Evolutionary conservation across 2,113 vertebrate genomes (phyloP).

Genomic region (Empidonax traillii): DNA sequence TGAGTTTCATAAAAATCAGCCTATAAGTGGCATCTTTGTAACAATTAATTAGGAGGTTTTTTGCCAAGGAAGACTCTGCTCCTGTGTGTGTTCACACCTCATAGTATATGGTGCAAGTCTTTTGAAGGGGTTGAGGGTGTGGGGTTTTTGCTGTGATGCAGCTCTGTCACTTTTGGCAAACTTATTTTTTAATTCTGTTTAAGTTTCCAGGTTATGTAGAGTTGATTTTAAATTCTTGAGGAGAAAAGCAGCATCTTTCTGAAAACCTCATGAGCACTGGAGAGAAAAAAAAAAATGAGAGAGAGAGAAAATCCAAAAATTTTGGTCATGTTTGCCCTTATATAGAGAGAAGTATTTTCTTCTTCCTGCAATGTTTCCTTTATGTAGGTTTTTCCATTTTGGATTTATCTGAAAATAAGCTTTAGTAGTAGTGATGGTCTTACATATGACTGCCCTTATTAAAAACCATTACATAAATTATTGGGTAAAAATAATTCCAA

Average conservation of each 20-base stretch:
- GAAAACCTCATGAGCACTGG: not conserved
- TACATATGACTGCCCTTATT: not conserved
- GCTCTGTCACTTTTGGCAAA: not conserved
- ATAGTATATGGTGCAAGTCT: not conserved
- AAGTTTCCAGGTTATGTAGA: not conserved
- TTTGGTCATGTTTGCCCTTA: not conserved
- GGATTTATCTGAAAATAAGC: not conserved
- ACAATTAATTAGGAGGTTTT: not conserved
- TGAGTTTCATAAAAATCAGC: not conserved
- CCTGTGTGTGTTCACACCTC: not conserved
- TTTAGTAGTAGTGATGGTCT: not conserved
- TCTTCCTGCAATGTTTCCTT: not conserved
- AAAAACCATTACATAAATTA: not conserved
- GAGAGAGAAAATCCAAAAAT: not conserved
- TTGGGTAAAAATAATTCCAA: slow-evolving; percentile 9
- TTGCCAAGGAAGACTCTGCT: not conserved
- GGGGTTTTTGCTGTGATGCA: not conserved
- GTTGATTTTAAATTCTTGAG: not conserved
- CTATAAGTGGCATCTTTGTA: not conserved
- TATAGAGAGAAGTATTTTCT: not conserved
- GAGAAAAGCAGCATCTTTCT: not conserved
- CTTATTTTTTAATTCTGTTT: not conserved
- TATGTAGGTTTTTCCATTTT: not conserved
- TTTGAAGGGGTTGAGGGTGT: not conserved
- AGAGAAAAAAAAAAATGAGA: not conserved